Percentiles rank a stretch among this genome's conserved stretches.
Evolutionary conservation across 1,140 invertebrate genomes (phyloP).

Genomic region (Goniozus legneri): DNA sequence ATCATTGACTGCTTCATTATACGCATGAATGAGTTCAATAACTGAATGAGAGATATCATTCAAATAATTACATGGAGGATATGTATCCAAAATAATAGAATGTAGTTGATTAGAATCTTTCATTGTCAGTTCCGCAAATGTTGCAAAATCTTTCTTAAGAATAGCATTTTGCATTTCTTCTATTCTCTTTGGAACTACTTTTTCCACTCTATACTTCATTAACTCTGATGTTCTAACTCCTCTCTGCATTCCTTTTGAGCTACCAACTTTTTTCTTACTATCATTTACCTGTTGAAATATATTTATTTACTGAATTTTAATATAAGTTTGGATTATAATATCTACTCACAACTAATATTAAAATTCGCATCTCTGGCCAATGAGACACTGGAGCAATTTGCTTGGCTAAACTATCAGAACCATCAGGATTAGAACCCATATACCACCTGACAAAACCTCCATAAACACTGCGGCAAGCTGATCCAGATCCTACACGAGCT

Average conservation of each 20-base stretch:
- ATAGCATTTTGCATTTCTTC: slow-evolving; percentile 76
- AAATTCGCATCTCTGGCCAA: slow-evolving; percentile 88
- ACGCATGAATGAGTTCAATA: slow-evolving; percentile 76
- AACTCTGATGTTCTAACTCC: slow-evolving; percentile 80
- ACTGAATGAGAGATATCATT: slow-evolving; percentile 83
- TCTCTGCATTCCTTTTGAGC: slow-evolving; percentile 88
- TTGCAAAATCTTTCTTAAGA: slow-evolving; percentile 72
- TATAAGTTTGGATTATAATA: slow-evolving; percentile 1
- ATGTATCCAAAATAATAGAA: slow-evolving; percentile 90
- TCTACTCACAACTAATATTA: slow-evolving; percentile 79
- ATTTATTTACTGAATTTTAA: too few relatives aligned
- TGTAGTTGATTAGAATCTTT: slow-evolving; percentile 98
- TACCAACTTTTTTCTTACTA: slow-evolving; percentile 79
- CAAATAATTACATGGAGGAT: slow-evolving; percentile 91
- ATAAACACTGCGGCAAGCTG: slow-evolving; percentile 91
- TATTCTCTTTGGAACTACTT: slow-evolving; percentile 71
- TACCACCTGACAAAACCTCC: slow-evolving; percentile 93
- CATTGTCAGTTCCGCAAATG: slow-evolving; percentile 93
- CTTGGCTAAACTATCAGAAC: slow-evolving; percentile 79
- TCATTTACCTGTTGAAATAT: slow-evolving; percentile 67
- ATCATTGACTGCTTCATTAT: slow-evolving; percentile 66
- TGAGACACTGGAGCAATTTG: slow-evolving; percentile 71
- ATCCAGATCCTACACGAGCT: slow-evolving; percentile 88
- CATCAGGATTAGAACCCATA: slow-evolving; percentile 65
- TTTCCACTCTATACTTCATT: slow-evolving; percentile 69